Percentiles rank a stretch among this genome's conserved stretches.
phyloP scores from a whole-genome alignment of 2,113 vertebrate genomes.

The Mustela nigripes region DNA sequence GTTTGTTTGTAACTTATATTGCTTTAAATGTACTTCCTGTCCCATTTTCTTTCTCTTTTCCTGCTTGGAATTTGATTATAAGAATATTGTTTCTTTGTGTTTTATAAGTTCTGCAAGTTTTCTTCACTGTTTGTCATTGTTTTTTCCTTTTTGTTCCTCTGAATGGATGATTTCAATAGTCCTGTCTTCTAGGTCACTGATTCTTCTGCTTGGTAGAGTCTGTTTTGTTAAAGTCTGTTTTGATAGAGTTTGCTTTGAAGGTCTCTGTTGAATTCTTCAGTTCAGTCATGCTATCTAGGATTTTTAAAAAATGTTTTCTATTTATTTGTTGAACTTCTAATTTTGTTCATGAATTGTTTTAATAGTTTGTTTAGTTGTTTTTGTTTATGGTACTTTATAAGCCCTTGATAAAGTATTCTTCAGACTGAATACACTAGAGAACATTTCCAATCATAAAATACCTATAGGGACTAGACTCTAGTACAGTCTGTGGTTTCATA shows the following conservation, averaged over 20 bases:
- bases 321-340: not conserved
- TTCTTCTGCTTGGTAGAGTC: not conserved
- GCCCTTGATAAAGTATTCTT: not conserved
- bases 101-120: not conserved
- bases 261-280: not conserved
- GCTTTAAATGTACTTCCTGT: not conserved
- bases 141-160: not conserved
- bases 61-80: not conserved
- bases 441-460: not conserved
- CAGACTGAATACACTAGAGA: not conserved
- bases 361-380: not conserved
- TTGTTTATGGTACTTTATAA: conserved; percentile 23
- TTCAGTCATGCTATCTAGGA: not conserved
- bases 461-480: not conserved
- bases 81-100: not conserved
- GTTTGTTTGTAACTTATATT: not conserved
- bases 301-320: not conserved
- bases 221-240: not conserved
- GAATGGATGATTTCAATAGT: not conserved
- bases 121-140: not conserved
- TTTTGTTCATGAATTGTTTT: not conserved
- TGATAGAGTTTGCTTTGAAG: not conserved
- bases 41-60: not conserved
- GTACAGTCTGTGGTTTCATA: not conserved
- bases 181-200: not conserved